Evolutionary conservation across 2,797 vertebrate species (phyloP).

Genomic region (Spea hammondii): DNA sequence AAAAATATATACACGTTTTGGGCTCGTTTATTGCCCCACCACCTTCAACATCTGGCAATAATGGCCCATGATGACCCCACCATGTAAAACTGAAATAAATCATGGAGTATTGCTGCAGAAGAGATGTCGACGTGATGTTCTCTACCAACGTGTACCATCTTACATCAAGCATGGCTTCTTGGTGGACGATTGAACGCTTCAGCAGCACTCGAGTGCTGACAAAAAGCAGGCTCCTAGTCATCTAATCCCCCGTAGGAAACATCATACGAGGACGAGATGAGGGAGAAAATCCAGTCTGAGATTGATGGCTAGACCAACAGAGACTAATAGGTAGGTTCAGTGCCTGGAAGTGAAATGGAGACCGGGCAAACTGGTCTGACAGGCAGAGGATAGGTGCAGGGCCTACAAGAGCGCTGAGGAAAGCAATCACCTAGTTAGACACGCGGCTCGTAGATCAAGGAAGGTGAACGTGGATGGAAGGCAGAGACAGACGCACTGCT

Average conservation of each 20-base stretch:
- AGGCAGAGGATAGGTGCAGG: slow-evolving; percentile 46
- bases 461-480: slow-evolving; percentile 29
- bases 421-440: slow-evolving; percentile 42
- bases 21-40: too few relatives aligned
- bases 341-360: slow-evolving; percentile 44
- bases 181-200: slow-evolving; percentile 36
- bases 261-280: slow-evolving; percentile 20
- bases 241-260: slow-evolving; percentile 44
- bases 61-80: too few relatives aligned
- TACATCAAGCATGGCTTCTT: slow-evolving; percentile 22
- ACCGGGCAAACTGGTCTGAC: slow-evolving; percentile 44
- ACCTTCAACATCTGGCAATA: too few relatives aligned
- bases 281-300: slow-evolving; percentile 21
- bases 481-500: slow-evolving; percentile 17
- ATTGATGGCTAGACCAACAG: slow-evolving; percentile 50
- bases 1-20: too few relatives aligned
- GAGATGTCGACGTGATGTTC: too few relatives aligned
- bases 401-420: slow-evolving; percentile 3
- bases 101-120: too few relatives aligned
- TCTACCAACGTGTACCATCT: slow-evolving; percentile 33
- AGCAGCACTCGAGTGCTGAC: slow-evolving; percentile 29
- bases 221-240: slow-evolving; percentile 26
- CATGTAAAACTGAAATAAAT: too few relatives aligned
- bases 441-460: slow-evolving; percentile 28
- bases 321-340: slow-evolving; percentile 51